Percentiles rank a stretch among this genome's conserved stretches.
Conservation (phyloP, 2,113 vertebrate genomes). For the Stigmatopora nigra region DNA sequence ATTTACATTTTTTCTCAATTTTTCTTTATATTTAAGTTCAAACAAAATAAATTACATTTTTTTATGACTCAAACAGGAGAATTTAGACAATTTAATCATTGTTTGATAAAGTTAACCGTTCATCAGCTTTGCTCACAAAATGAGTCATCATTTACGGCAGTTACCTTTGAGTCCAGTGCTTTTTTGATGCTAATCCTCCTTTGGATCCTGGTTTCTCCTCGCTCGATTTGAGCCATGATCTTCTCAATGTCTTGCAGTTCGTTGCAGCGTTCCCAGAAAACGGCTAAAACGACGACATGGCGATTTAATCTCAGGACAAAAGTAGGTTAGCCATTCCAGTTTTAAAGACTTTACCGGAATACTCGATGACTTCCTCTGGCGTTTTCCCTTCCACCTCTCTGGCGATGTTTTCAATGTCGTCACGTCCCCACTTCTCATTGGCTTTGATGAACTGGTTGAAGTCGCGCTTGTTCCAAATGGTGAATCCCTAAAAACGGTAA, state of each 20-base stretch:
- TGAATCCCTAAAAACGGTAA: slow-evolving; percentile 79
- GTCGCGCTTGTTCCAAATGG: slow-evolving; percentile 98
- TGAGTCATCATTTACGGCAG: background rate
- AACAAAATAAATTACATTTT: no score
- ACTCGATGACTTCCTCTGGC: slow-evolving; percentile 97
- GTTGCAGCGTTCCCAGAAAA: slow-evolving; percentile 98
- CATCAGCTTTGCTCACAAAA: no score
- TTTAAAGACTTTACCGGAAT: slow-evolving; percentile 77
- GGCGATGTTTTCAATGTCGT: slow-evolving; percentile 98
- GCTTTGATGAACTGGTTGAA: slow-evolving; percentile 99
- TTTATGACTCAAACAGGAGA: no score
- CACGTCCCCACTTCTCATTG: slow-evolving; percentile 97
- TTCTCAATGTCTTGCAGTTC: slow-evolving; percentile 98
- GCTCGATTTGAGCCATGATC: slow-evolving; percentile 99
- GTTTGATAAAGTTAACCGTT: no score
- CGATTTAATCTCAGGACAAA: no score
- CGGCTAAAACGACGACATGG: slow-evolving; percentile 68
- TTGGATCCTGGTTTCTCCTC: slow-evolving; percentile 97
- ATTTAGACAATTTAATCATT: no score
- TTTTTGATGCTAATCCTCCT: slow-evolving; percentile 98
- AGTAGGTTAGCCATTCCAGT: no score
- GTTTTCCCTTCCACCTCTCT: slow-evolving; percentile 97
- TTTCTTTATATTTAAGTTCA: no score
- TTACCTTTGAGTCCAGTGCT: slow-evolving; percentile 94
- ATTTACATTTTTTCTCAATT: no score